A percentile compares a stretch with the other conserved stretches of the same genome.
Conservation (phyloP, 2,888 invertebrate species). For the Rhogogaster chlorosoma region DNA sequence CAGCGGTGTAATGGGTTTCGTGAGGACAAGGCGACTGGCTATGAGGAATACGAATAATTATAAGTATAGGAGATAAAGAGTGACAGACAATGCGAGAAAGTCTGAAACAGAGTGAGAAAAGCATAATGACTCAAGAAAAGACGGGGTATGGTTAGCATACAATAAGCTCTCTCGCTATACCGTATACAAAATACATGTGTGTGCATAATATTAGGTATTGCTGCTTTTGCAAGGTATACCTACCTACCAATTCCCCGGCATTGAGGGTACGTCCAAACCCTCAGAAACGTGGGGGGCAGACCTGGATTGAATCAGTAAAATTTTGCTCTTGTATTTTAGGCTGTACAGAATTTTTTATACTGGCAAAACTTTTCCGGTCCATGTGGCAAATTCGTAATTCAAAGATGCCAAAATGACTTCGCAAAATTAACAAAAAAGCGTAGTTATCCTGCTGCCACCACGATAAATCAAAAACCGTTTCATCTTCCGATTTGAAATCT, state of each 20-base stretch:
- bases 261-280: neutral
- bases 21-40: conserved; percentile 12
- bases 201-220: conserved; percentile 19
- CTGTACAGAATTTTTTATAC: neutral
- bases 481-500: no score
- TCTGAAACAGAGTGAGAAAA: neutral
- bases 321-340: neutral
- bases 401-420: no score
- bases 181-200: neutral
- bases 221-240: neutral
- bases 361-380: neutral
- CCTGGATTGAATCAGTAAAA: neutral
- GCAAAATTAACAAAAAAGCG: no score
- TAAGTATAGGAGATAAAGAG: neutral
- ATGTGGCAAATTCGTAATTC: no score
- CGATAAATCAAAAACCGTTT: no score
- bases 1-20: conserved; percentile 9
- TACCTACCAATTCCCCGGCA: neutral
- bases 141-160: conserved; percentile 37
- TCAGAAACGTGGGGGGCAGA: neutral
- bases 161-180: conserved; percentile 10
- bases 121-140: neutral
- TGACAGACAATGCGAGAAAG: neutral
- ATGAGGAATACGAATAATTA: conserved; percentile 11
- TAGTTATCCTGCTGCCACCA: no score